These are phyloP conservation scores for Cryptotis parvus DNA, from an alignment of 2,113 vertebrate species.

Conservation along the genomic window DNA sequence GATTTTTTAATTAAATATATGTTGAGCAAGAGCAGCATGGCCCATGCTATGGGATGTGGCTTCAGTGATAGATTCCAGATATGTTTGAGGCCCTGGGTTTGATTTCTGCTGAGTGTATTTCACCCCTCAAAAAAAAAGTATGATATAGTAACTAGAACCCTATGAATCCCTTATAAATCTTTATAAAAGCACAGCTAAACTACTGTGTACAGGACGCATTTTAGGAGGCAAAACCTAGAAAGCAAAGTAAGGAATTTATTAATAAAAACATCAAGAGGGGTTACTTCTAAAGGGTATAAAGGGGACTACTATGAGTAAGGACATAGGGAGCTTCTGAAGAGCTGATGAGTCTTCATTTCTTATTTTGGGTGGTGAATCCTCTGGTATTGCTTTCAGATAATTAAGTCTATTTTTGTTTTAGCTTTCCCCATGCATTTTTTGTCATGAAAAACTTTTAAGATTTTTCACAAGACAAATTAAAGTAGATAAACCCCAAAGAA, in stretches of 20 bases:
- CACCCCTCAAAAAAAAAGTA: too few species aligned
- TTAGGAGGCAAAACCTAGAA: slow-evolving; percentile 20
- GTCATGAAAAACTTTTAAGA: background rate
- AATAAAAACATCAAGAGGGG: background rate
- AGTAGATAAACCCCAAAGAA: background rate
- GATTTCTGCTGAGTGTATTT: too few species aligned
- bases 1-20: background rate
- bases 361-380: background rate
- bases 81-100: too few species aligned
- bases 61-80: too few species aligned
- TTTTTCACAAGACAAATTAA: slow-evolving; percentile 40
- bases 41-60: too few species aligned
- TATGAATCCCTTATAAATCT: background rate
- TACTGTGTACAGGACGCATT: background rate
- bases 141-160: too few species aligned
- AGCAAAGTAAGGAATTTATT: background rate
- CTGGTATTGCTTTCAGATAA: background rate
- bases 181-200: background rate
- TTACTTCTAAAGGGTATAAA: background rate
- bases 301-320: background rate
- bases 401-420: background rate
- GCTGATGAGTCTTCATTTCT: background rate
- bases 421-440: background rate
- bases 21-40: slow-evolving; percentile 9
- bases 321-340: fast-evolving